These are phyloP conservation scores for Coptotermes formosanus DNA, from an alignment of 1,140 invertebrate species.

Conservation along the genomic window DNA sequence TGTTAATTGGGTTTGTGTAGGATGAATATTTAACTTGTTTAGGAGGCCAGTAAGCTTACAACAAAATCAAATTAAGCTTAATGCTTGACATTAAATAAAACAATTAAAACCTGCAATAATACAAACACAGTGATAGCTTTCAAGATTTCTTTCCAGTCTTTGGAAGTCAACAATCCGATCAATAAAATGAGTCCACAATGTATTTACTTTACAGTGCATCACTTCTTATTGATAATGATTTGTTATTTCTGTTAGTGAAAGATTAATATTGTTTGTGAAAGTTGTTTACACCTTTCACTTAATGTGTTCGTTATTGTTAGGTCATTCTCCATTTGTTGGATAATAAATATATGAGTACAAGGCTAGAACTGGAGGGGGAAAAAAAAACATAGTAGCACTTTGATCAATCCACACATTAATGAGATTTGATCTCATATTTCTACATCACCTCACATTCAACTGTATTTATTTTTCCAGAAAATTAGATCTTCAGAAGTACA, in stretches of 20 bases:
- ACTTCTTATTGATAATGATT: not conserved
- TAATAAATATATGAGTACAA: not conserved
- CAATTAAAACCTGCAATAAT: not conserved
- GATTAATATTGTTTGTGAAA: constrained; percentile 4
- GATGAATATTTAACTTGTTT: not conserved
- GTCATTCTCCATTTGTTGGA: constrained; percentile 8
- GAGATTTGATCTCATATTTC: not conserved
- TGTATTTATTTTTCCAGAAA: not conserved
- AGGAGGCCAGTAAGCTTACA: too few relatives aligned
- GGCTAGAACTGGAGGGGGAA: not conserved
- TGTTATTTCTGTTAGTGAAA: not conserved
- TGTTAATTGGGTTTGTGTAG: not conserved
- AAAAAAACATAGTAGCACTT: not conserved
- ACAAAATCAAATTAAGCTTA: not conserved
- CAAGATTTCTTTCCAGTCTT: too few relatives aligned
- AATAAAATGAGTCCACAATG: not conserved
- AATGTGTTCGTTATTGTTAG: constrained; percentile 19
- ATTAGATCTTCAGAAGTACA: not conserved
- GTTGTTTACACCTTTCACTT: not conserved
- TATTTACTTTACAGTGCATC: not conserved
- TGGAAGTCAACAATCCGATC: not conserved
- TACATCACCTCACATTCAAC: not conserved
- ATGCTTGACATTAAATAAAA: not conserved
- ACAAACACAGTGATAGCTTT: not conserved
- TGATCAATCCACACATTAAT: not conserved